Base-by-base conservation (phyloP, 2,888 invertebrate species). In the Loripinus fragilis region DNA sequence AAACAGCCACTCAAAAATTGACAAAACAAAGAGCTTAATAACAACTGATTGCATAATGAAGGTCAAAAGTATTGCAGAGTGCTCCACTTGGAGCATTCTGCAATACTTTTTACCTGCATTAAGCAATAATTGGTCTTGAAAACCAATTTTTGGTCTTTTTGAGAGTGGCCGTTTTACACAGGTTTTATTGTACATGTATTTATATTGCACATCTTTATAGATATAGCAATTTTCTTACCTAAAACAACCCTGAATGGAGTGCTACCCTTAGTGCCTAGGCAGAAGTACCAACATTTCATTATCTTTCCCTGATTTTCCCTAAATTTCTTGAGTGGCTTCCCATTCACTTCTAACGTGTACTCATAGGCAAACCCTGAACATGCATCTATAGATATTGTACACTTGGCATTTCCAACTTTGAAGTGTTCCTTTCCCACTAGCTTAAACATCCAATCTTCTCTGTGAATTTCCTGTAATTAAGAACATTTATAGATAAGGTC, bases 371-470 rank as follows among this genome's bases (percentile, higher is more conserved):
- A 97, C 12, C 96, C 95, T 88, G 95, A 95, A 38, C 95, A 93
- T 17, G 95, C 95, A 82, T 95, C 95, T 20, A 96, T 95, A 64
- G 93, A 92, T 71, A 96, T 95, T 23, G 92, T 90, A 86, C 95
- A 95, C 70, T 93, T 94, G 1, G 94, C 86, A 45, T 92, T 92
- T 1, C 96, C 96, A 55, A 97, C 95, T 55, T 94, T 94, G 92
- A 98, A 97, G 12, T 95, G 94, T 93, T 98, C 97, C 86, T 96
- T 96, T 0, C 98, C 98, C 0, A 98, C 98, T 65, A 98, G 93
- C 89, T 97, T 97, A 93, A 98, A 98, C 97, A 98, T 97, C 97
- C 97, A 98, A 77, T 98, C 97, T 80, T 95, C 95, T 23, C 96
- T 95, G 17, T 96, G 86, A 3, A 96, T 94, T 93, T 97, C 97